These are phyloP conservation scores for Tenthredo amoena DNA, from an alignment of 2,888 invertebrate species.

Conservation along the genomic window DNA sequence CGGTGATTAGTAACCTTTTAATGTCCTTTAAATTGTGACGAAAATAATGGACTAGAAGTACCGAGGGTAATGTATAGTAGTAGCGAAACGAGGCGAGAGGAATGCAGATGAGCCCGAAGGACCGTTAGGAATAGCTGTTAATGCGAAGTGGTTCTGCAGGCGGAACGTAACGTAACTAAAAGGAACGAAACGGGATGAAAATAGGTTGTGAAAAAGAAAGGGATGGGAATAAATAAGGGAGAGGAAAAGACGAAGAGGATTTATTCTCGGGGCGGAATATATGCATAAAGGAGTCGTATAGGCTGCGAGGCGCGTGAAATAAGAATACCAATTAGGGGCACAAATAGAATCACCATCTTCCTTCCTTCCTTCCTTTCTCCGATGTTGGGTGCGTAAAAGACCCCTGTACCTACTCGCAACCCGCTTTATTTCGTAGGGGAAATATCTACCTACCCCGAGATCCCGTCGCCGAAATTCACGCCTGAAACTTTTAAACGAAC, in stretches of 20 bases:
- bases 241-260: conserved; percentile 30
- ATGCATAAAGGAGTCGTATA: conserved; percentile 60
- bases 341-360: conserved; percentile 58
- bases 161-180: conserved; percentile 37
- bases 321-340: conserved; percentile 65
- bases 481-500: conserved; percentile 40
- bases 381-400: background rate
- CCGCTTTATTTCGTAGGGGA: conserved; percentile 4
- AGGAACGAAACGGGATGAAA: conserved; percentile 11
- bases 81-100: conserved; percentile 22
- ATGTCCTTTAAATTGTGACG: conserved; percentile 12
- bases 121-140: conserved; percentile 49
- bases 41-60: conserved; percentile 9
- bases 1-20: background rate
- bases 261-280: conserved; percentile 57
- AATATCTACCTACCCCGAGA: background rate
- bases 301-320: conserved; percentile 57
- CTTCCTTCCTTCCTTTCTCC: conserved; percentile 16
- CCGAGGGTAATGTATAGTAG: conserved; percentile 4
- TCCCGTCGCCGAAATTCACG: background rate
- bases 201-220: background rate
- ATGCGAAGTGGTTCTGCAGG: conserved; percentile 52
- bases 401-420: background rate
- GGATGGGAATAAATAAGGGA: conserved; percentile 11
- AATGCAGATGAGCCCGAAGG: conserved; percentile 45